Evolutionary conservation across 2,113 vertebrate genomes (phyloP).

Genomic region (Pomatostomus ruficeps): DNA sequence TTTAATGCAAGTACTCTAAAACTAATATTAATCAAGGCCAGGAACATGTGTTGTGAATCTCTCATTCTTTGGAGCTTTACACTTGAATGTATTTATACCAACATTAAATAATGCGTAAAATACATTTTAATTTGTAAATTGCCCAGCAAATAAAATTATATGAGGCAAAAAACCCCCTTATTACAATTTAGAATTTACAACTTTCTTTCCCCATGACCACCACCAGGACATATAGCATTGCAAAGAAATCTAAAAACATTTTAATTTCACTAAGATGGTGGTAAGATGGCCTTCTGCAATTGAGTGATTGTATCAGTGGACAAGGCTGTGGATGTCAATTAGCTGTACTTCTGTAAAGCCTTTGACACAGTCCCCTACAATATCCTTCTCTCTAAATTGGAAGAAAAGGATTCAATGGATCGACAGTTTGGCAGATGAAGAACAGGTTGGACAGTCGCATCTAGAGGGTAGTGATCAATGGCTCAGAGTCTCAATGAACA

Average conservation of each 20-base stretch:
- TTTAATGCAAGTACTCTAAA: neutral
- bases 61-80: neutral
- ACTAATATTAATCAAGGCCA: neutral
- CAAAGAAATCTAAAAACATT: neutral
- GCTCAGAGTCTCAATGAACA: neutral
- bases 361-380: neutral
- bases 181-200: neutral
- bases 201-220: neutral
- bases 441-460: accelerated
- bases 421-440: neutral
- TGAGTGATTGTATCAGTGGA: neutral
- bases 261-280: neutral
- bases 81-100: neutral
- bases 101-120: neutral
- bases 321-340: neutral
- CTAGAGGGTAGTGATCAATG: neutral
- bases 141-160: neutral
- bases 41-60: neutral
- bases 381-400: neutral
- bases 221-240: neutral
- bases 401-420: neutral
- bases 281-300: neutral
- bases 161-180: accelerated
- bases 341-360: neutral
- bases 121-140: neutral